phyloP scores from a whole-genome alignment of 2,113 vertebrate species.

The Scartelaos histophorus region DNA sequence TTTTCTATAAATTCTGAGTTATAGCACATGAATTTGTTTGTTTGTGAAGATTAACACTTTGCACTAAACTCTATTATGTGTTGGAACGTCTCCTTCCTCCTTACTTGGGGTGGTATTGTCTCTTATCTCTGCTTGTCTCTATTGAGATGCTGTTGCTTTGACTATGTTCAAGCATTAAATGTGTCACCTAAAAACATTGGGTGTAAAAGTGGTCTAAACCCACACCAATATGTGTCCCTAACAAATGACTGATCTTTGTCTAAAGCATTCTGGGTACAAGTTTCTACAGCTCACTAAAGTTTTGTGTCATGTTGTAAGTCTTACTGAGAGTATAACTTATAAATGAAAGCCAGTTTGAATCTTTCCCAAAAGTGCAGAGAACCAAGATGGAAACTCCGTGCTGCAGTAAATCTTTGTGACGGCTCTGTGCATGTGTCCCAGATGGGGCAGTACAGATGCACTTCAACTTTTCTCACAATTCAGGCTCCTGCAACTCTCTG shows the following conservation, averaged over 20 bases:
- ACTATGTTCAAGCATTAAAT: no score
- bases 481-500: constrained; percentile 24
- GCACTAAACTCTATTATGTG: constrained; percentile 3
- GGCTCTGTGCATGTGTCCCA: constrained; percentile 56
- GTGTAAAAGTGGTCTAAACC: no score
- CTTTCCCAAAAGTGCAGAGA: constrained; percentile 29
- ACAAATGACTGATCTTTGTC: neutral
- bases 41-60: constrained; percentile 18
- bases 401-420: constrained; percentile 60
- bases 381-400: constrained; percentile 53
- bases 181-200: no score
- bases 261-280: neutral
- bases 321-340: constrained; percentile 20
- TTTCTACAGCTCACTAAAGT: neutral
- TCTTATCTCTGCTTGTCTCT: neutral
- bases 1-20: neutral
- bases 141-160: no score
- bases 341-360: constrained; percentile 40
- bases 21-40: neutral
- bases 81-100: constrained; percentile 30
- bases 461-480: constrained; percentile 27
- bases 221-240: no score
- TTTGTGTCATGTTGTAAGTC: neutral
- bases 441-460: constrained; percentile 42
- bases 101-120: neutral